Evolutionary conservation across 2,113 vertebrate genomes (phyloP).

Genomic region (Scalopus aquaticus): DNA sequence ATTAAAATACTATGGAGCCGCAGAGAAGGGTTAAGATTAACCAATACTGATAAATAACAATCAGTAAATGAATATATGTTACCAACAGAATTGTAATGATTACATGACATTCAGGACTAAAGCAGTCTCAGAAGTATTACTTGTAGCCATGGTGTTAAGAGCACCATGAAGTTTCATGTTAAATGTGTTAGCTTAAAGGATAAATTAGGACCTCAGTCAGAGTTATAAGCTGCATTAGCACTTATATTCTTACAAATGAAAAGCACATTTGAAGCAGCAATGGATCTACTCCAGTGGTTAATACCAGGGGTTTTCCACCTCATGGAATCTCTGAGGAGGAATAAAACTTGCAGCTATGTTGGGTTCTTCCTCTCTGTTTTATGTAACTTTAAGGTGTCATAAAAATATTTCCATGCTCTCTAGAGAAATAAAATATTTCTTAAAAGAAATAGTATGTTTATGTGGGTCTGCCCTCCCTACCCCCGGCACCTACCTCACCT

Average conservation of each 20-base stretch:
- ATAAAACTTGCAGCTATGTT: slow-evolving; percentile 22
- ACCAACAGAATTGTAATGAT: neutral
- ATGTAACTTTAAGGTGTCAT: slow-evolving; percentile 31
- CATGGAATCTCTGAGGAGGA: neutral
- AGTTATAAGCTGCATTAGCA: neutral
- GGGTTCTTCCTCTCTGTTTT: slow-evolving; percentile 35
- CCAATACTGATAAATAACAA: neutral
- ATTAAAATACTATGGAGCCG: neutral
- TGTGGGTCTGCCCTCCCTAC: neutral
- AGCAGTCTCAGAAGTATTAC: neutral
- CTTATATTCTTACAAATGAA: slow-evolving; percentile 26
- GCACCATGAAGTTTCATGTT: neutral
- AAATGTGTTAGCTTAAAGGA: neutral
- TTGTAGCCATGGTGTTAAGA: neutral
- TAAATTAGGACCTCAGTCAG: neutral
- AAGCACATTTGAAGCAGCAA: neutral
- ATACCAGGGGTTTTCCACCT: neutral
- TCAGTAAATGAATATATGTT: neutral
- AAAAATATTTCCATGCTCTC: slow-evolving; percentile 5
- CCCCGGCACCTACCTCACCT: neutral
- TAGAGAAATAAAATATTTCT: slow-evolving; percentile 1
- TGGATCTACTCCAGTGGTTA: neutral
- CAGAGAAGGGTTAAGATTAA: neutral
- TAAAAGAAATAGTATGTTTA: slow-evolving; percentile 31
- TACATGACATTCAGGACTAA: neutral